Evolutionary conservation across 2,888 invertebrate species (phyloP), one percentile per base, ranked within the genome.

Genomic region (Sinhomidia bicolor): DNA sequence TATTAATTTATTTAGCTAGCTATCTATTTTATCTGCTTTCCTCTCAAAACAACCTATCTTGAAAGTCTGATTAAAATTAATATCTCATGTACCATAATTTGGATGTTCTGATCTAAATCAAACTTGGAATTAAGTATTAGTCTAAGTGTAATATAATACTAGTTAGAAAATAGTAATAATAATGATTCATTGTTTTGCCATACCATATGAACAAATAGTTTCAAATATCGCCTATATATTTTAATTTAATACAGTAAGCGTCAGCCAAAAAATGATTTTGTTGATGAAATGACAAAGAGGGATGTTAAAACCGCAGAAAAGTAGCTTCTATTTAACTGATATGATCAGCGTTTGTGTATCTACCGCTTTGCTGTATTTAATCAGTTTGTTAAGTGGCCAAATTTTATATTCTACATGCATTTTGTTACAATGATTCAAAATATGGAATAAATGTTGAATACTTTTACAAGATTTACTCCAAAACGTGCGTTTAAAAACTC

Each of bases 141-240:
- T 51, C 7, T 29, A 65, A 60, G 54, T 41, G 23, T 60, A 10
- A 57, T 51, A 23, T 36, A 41, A 7, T 26, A 10, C n/a, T 14
- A 71, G 17, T 9, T 47, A 65, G 7, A 51, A 47, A 44, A n/a
- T 44, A 71, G n/a, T 65, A 65, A 65, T 44, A n/a, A 36, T 23
- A 47, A 87, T 74, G 17, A 88, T 88, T 85, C 88, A 88, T n/a
- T 81, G 89, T 89, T 89, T 89, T 89, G 89, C 89, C 89, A 89
- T 88, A 88, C 82, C 76, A 79, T 80, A 81, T 23, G 32, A 68
- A 85, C 41, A 85, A 57, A 78, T 62, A 79, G 54, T 65, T 79
- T 74, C 83, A 57, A 83, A 57, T 68, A 20, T 82, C 47, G 82
- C 51, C 65, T 51, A 81, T 29, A 78, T 32, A 44, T 17, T 44